A percentile compares a stretch with the other conserved stretches of the same genome.
These are phyloP conservation scores for Epizoanthus ramosus DNA, from an alignment of 92 coral and sea anemone species.

Conservation along the genomic window DNA sequence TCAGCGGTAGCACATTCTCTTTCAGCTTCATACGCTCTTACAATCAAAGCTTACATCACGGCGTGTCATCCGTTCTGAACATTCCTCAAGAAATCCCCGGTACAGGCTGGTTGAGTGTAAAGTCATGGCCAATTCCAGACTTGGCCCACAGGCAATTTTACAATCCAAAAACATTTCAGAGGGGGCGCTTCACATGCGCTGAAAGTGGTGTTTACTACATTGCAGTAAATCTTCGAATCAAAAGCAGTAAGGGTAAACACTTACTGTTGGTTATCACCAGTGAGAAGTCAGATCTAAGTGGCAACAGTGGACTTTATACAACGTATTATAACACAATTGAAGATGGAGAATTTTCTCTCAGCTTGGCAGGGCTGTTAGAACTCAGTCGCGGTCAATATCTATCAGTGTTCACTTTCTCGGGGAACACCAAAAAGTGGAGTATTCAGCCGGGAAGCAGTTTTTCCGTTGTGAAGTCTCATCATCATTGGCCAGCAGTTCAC, in stretches of 20 bases:
- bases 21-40: constrained; percentile 45
- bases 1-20: constrained; percentile 54
- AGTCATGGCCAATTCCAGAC: constrained; percentile 40
- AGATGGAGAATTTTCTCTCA: constrained; percentile 38
- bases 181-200: constrained; percentile 55
- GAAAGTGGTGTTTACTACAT: constrained; percentile 55
- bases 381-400: constrained; percentile 57
- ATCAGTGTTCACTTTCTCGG: constrained; percentile 49
- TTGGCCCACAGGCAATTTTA: constrained; percentile 36
- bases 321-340: constrained; percentile 39
- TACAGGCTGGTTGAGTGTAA: constrained; percentile 52
- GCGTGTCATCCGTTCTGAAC: constrained; percentile 46
- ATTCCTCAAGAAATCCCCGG: constrained; percentile 53
- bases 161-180: constrained; percentile 42
- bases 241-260: constrained; percentile 51
- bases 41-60: constrained; percentile 46
- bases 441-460: constrained; percentile 53
- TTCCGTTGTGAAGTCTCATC: constrained; percentile 52
- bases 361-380: constrained; percentile 56
- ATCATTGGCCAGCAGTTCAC: constrained; percentile 70
- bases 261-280: constrained; percentile 57
- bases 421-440: constrained; percentile 35
- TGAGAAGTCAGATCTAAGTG: constrained; percentile 52
- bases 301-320: constrained; percentile 63
- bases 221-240: constrained; percentile 51